Base-by-base conservation (phyloP, 2,888 invertebrate species). In the Brachyptera putata region DNA sequence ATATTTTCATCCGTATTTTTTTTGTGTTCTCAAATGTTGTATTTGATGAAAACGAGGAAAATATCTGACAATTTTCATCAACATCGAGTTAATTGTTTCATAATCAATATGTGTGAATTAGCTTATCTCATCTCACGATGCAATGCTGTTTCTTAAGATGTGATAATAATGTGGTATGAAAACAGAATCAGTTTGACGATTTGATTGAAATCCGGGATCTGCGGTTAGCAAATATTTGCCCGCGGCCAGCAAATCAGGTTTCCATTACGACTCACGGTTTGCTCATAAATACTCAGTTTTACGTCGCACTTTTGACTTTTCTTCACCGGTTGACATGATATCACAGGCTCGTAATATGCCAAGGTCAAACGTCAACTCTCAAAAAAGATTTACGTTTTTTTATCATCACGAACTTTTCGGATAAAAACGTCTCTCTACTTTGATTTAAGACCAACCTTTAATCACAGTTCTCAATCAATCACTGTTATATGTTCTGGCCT, bases 361-460 rank as follows among this genome's bases (percentile, higher is more conserved):
- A 61, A 61, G 61, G 61, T 30, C 53, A 34, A 34, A 13, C 36
- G 53, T 53, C 43, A 39, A 55, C 43, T n/a, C 43, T 55, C 46
- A 16, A 7, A 53, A 18, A n/a, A 39, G 55, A 43, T 56, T 55
- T 60, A 46, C 36, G 30, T 46, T 34, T 41, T 57, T 37, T 34
- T 48, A 57, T 46, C 24, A 43, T 43, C 48, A 57, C 48, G 46
- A 46, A 30, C 24, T 30, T 57, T 59, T 26, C 36, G n/a, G 50
- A 53, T 50, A 50, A 50, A 46, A 53, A 53, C 53, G 53, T 46
- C 56, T 41, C 34, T 18, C 46, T n/a, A 59, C 56, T 62, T 61
- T 62, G 62, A 62, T 62, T 58, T 62, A 62, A 62, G 58, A 62
- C 56, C 48, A 49, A 22, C 26, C 46, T 36, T n/a, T 62, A 58